These are phyloP conservation scores for Planococcus citri DNA, from an alignment of 1,140 invertebrate genomes.

Conservation along the genomic window DNA sequence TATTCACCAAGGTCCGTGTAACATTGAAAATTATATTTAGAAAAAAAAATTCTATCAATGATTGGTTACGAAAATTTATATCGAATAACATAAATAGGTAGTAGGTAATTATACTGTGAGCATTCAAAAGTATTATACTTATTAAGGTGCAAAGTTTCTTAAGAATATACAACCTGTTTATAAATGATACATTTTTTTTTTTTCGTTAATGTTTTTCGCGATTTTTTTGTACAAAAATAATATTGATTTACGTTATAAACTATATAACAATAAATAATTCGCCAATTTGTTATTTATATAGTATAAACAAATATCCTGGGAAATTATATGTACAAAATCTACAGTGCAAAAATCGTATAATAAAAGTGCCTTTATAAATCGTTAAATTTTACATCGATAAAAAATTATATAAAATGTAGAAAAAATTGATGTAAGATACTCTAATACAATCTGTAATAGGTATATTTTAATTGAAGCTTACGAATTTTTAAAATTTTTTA, in stretches of 20 bases:
- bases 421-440: background rate
- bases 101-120: background rate
- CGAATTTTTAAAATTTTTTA: background rate
- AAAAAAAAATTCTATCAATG: no score
- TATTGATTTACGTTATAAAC: background rate
- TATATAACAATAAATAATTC: background rate
- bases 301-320: background rate
- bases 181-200: background rate
- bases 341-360: constrained; percentile 17
- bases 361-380: constrained; percentile 13
- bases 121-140: constrained; percentile 1
- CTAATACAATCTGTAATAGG: background rate
- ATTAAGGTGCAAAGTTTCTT: constrained; percentile 11
- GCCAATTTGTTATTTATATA: background rate
- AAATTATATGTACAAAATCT: constrained; percentile 19
- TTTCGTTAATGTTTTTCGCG: no score
- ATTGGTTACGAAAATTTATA: no score
- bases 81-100: background rate
- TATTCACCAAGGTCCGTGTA: no score
- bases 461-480: background rate
- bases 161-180: constrained; percentile 17
- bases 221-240: constrained; percentile 11
- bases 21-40: no score
- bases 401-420: constrained; percentile 14
- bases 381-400: constrained; percentile 3